Percentiles rank a stretch among this genome's conserved stretches.
phyloP scores from a whole-genome alignment of 53 echinoderm and acorn worm species.

The Luidia sarsii region DNA sequence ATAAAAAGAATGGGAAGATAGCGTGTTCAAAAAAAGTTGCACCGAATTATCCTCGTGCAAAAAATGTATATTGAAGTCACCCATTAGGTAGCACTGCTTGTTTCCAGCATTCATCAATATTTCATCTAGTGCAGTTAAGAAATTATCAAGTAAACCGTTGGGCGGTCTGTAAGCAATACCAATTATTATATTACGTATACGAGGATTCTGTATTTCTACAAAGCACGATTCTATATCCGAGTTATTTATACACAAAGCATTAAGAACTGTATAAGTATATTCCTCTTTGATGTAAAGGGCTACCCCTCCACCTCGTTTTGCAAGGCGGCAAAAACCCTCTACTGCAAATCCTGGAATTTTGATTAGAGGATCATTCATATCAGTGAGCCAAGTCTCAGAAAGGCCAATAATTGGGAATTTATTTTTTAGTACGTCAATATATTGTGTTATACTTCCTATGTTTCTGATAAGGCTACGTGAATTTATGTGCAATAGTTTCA shows the following conservation, averaged over 20 bases:
- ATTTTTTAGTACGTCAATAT: not conserved
- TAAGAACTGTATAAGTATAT: not conserved
- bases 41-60: not conserved
- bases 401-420: not conserved
- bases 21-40: not conserved
- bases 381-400: not conserved
- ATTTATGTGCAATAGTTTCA: not conserved
- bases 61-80: conserved; percentile 10
- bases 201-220: too few relatives aligned
- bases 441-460: not conserved
- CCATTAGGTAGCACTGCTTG: not conserved
- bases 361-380: not conserved
- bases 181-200: too few relatives aligned
- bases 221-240: conserved; percentile 1
- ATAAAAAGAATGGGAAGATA: conserved; percentile 1
- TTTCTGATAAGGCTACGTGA: not conserved
- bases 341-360: not conserved
- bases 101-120: too few relatives aligned
- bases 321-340: not conserved
- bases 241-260: not conserved
- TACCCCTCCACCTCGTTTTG: not conserved
- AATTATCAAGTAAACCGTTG: too few relatives aligned
- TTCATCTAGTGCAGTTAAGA: too few relatives aligned
- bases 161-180: too few relatives aligned
- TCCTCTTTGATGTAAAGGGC: not conserved